These are phyloP conservation scores for Pristionchus arcanus DNA, from an alignment of 2,888 invertebrate species.

Conservation along the genomic window DNA sequence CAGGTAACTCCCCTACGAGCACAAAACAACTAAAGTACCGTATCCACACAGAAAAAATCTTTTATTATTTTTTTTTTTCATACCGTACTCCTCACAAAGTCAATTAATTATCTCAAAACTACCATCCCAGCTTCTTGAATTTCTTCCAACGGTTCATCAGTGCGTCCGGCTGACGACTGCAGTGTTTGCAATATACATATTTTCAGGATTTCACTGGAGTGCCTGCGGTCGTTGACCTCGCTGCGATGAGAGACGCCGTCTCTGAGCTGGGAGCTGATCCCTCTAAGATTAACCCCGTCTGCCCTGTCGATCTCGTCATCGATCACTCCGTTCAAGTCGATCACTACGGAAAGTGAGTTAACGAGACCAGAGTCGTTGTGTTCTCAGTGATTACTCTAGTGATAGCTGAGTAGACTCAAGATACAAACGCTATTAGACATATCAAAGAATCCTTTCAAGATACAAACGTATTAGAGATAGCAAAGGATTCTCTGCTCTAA, in stretches of 20 bases:
- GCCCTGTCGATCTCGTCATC: constrained; percentile 97
- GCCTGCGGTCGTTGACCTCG: constrained; percentile 98
- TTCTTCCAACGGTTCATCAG: no score
- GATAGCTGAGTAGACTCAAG: no score
- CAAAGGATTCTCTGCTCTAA: not conserved
- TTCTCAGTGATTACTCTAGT: not conserved
- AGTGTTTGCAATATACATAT: no score
- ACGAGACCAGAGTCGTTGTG: not conserved
- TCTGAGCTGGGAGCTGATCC: constrained; percentile 90
- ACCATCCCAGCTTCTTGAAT: no score
- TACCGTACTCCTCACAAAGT: constrained; percentile 80
- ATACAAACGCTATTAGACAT: no score
- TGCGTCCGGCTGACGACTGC: no score
- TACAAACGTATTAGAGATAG: no score
- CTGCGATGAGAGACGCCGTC: constrained; percentile 97
- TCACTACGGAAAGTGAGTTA: constrained; percentile 84
- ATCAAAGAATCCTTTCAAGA: no score
- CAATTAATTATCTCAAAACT: no score
- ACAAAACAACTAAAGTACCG: no score
- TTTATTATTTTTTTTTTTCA: no score
- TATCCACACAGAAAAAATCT: no score
- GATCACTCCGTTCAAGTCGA: constrained; percentile 99
- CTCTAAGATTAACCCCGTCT: constrained; percentile 94
- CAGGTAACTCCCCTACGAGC: constrained; percentile 82
- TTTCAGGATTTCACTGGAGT: constrained; percentile 87